phyloP scores from a whole-genome alignment of 2,888 invertebrate species.

The Dascillus cervinus region DNA sequence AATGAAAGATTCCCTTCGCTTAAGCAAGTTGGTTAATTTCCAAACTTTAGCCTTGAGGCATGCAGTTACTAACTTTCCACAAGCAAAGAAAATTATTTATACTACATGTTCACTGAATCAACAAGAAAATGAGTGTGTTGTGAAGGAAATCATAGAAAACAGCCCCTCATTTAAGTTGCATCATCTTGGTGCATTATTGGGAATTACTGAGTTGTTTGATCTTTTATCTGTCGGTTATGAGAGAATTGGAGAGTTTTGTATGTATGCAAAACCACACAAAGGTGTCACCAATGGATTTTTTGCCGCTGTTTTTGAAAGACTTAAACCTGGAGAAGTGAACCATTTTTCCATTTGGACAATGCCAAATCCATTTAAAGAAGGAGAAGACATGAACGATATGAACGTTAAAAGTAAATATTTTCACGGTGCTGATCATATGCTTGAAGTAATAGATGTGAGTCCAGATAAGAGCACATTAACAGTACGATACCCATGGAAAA shows the following conservation, averaged over 20 bases:
- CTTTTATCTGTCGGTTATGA: conserved; percentile 59
- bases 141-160: conserved; percentile 59
- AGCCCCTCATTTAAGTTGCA: conserved; percentile 54
- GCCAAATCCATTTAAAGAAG: no score
- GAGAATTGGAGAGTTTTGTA: conserved; percentile 63
- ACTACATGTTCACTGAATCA: conserved; percentile 90
- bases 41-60: conserved; percentile 79
- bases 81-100: conserved; percentile 80
- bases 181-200: conserved; percentile 53
- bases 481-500: no score
- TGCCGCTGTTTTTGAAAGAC: conserved; percentile 73
- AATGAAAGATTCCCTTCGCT: conserved; percentile 41
- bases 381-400: no score
- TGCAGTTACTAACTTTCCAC: conserved; percentile 77
- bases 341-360: no score
- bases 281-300: conserved; percentile 94
- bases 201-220: conserved; percentile 61
- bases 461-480: no score
- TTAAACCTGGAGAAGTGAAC: conserved; percentile 41
- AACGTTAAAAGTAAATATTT: no score
- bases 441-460: no score
- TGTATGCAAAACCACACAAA: conserved; percentile 67
- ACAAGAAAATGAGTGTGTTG: conserved; percentile 90
- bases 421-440: no score
- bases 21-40: conserved; percentile 63